A percentile compares a stretch with the other conserved stretches of the same genome.
phyloP scores from a whole-genome alignment of 2,113 vertebrate genomes.

The Tretioscincus oriximinensis region DNA sequence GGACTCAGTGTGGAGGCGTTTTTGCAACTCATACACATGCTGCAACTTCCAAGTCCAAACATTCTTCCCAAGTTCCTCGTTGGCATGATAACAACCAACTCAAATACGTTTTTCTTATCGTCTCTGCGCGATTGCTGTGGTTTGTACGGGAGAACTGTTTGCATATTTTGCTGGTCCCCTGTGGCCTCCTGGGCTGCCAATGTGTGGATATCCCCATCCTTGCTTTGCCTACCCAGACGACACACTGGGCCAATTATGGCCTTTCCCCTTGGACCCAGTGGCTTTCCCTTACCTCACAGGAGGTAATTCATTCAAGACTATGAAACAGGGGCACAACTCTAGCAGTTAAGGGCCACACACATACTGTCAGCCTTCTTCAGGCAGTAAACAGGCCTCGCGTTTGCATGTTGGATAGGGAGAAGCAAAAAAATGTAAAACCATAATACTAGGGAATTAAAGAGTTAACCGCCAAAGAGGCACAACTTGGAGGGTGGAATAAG shows the following conservation, averaged over 20 bases:
- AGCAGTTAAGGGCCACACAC: constrained; percentile 3
- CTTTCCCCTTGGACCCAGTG: not conserved
- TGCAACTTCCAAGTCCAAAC: not conserved
- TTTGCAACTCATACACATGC: too few species aligned
- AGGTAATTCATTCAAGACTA: not conserved
- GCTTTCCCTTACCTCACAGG: constrained; percentile 9
- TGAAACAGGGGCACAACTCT: not conserved
- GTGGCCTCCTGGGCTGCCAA: constrained; percentile 2
- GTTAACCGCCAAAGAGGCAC: constrained; percentile 53
- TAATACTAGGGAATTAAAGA: constrained; percentile 21
- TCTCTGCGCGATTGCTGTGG: not conserved
- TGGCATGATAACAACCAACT: not conserved
- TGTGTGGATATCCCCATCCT: not conserved
- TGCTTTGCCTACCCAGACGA: not conserved
- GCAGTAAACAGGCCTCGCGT: not conserved
- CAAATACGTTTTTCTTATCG: not conserved
- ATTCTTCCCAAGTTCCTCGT: not conserved
- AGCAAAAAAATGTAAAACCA: not conserved
- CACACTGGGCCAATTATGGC: constrained; percentile 1
- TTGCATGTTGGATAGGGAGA: not conserved
- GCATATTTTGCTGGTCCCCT: constrained; percentile 1
- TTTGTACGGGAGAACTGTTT: not conserved
- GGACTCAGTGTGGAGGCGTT: not conserved
- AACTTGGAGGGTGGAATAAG: not conserved
- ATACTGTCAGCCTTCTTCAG: not conserved